Percentiles rank a stretch among this genome's conserved stretches.
Conservation (phyloP, 2,888 invertebrate genomes). For the Acleris emargana region DNA sequence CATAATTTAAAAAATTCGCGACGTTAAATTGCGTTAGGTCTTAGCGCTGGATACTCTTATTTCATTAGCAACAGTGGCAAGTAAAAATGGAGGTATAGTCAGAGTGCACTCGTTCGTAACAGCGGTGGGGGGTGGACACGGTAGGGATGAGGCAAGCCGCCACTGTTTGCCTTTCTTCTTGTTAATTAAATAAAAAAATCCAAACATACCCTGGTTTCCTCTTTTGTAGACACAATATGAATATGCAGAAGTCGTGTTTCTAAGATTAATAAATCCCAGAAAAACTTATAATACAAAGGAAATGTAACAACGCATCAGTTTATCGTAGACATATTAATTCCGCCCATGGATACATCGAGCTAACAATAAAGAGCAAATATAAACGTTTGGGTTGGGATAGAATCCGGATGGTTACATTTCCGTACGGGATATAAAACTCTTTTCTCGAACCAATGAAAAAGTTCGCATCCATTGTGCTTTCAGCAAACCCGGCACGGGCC, state of each 20-base stretch:
- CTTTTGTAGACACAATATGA: constrained; percentile 8
- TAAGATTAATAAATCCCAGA: too few species aligned
- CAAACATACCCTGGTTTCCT: constrained; percentile 42
- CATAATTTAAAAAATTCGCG: constrained; percentile 52
- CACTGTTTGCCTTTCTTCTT: constrained; percentile 63
- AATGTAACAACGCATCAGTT: too few species aligned
- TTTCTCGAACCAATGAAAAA: constrained; percentile 50
- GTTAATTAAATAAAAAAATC: constrained; percentile 67
- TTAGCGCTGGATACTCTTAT: constrained; percentile 58
- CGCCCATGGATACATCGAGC: too few species aligned
- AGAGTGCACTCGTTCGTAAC: constrained; percentile 9
- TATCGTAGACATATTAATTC: too few species aligned
- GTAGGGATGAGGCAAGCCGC: constrained; percentile 50
- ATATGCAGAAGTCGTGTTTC: not conserved
- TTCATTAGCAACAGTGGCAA: constrained; percentile 60
- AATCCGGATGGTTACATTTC: not conserved
- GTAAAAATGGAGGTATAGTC: constrained; percentile 40
- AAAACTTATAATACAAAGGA: too few species aligned
- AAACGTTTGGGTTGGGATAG: not conserved
- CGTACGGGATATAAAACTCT: constrained; percentile 1
- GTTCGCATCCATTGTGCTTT: constrained; percentile 65
- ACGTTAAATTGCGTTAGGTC: constrained; percentile 57
- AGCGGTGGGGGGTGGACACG: constrained; percentile 44
- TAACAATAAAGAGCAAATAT: too few species aligned
- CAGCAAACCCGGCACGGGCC: constrained; percentile 54